phyloP scores from a whole-genome alignment of 1,140 invertebrate species.

The Colletes latitarsis region DNA sequence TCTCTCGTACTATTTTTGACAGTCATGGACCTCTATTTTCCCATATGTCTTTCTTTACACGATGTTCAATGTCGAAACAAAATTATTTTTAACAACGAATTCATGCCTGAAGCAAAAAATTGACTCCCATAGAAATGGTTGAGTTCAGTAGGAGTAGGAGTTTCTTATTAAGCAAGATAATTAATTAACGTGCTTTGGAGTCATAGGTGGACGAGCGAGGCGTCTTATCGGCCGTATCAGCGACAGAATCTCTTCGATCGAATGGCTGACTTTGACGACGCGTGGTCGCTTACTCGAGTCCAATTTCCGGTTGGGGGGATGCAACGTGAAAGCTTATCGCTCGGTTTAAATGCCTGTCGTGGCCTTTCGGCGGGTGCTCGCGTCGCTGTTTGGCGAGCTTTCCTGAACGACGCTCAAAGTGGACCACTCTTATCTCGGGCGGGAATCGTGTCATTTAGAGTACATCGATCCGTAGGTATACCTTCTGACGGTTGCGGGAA shows the following conservation, averaged over 20 bases:
- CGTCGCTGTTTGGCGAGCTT: conserved; percentile 54
- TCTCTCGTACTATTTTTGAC: too few species aligned
- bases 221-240: background rate
- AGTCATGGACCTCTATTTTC: too few species aligned
- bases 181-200: background rate
- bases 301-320: conserved; percentile 62
- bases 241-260: background rate
- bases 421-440: conserved; percentile 57
- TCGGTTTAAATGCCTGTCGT: conserved; percentile 57
- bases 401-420: conserved; percentile 48
- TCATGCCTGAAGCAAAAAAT: too few species aligned
- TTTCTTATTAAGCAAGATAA: background rate
- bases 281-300: conserved; percentile 35
- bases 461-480: conserved; percentile 56
- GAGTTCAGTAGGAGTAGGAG: too few species aligned
- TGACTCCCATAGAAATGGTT: too few species aligned
- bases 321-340: conserved; percentile 59
- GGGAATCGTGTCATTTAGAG: conserved; percentile 68
- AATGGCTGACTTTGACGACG: conserved; percentile 36
- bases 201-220: background rate
- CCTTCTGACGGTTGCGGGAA: conserved; percentile 4
- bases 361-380: conserved; percentile 39
- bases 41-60: too few species aligned
- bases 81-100: too few species aligned
- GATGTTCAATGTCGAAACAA: too few species aligned